A percentile compares a stretch with the other conserved stretches of the same genome.
Evolutionary conservation across 2,888 invertebrate species (phyloP).

Genomic region (Drosophila paranaensis): DNA sequence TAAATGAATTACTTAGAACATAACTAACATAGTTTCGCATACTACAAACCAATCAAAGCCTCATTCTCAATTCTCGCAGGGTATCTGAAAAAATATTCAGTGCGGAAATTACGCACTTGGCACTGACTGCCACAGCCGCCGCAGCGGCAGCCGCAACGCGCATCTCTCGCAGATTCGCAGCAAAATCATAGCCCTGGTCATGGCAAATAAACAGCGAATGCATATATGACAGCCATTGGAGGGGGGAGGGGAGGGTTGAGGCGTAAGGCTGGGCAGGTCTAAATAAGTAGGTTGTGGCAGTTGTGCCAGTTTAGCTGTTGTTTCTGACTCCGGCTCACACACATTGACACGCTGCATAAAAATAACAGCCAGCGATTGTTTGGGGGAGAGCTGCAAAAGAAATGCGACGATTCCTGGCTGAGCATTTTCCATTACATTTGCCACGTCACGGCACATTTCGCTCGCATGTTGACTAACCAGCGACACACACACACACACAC

Average conservation of each 20-base stretch:
- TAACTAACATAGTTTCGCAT: no score
- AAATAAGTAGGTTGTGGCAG: slow-evolving; percentile 41
- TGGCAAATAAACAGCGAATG: slow-evolving; percentile 57
- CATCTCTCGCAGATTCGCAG: slow-evolving; percentile 14
- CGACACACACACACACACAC: slow-evolving; percentile 14
- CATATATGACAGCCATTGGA: neutral
- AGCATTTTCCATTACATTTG: slow-evolving; percentile 76
- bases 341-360: slow-evolving; percentile 73
- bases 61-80: neutral
- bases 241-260: accelerated
- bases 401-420: slow-evolving; percentile 32
- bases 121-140: slow-evolving; percentile 34
- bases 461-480: slow-evolving; percentile 67
- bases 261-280: neutral
- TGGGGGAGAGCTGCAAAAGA: slow-evolving; percentile 5
- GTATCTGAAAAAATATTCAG: slow-evolving; percentile 21
- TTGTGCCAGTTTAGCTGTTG: slow-evolving; percentile 46
- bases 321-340: slow-evolving; percentile 50
- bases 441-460: slow-evolving; percentile 76
- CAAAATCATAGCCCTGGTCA: slow-evolving; percentile 60
- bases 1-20: no score
- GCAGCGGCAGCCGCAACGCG: slow-evolving; percentile 16
- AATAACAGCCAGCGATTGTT: slow-evolving; percentile 59
- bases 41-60: neutral
- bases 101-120: slow-evolving; percentile 68